Evolutionary conservation across 2,113 vertebrate genomes (phyloP).

Genomic region (Dinomys branickii): DNA sequence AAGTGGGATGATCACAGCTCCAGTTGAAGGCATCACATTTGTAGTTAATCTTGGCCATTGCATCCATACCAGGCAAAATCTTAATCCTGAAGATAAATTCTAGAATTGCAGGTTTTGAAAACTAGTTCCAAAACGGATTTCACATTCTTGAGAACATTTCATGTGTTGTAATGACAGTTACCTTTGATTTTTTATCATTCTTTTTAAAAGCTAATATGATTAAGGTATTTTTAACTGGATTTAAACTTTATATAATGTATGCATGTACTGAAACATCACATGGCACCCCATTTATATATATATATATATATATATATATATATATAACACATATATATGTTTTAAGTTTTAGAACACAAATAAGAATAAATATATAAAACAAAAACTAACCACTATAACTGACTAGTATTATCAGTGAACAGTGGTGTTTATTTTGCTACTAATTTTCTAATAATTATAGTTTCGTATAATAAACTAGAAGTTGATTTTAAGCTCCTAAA

Average conservation of each 20-base stretch:
- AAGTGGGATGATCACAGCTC: background rate
- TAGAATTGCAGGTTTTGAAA: conserved; percentile 13
- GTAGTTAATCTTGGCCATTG: background rate
- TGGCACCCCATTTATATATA: background rate
- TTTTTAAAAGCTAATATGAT: background rate
- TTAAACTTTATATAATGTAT: background rate
- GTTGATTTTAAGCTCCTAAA: background rate
- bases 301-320: no score
- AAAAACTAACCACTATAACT: background rate
- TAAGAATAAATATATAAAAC: background rate
- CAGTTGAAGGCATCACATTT: background rate
- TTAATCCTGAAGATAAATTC: conserved; percentile 3
- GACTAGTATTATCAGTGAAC: background rate
- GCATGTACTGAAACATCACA: background rate
- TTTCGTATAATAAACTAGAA: background rate
- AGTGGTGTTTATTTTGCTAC: background rate
- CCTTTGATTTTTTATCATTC: background rate
- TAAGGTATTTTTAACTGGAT: background rate
- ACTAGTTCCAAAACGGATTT: background rate
- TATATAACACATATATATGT: no score
- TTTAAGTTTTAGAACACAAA: background rate
- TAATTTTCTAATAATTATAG: conserved; percentile 42
- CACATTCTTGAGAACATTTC: background rate
- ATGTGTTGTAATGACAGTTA: background rate
- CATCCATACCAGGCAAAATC: background rate